phyloP scores from a whole-genome alignment of 1,140 invertebrate species.

The Diploscapter pachys region DNA sequence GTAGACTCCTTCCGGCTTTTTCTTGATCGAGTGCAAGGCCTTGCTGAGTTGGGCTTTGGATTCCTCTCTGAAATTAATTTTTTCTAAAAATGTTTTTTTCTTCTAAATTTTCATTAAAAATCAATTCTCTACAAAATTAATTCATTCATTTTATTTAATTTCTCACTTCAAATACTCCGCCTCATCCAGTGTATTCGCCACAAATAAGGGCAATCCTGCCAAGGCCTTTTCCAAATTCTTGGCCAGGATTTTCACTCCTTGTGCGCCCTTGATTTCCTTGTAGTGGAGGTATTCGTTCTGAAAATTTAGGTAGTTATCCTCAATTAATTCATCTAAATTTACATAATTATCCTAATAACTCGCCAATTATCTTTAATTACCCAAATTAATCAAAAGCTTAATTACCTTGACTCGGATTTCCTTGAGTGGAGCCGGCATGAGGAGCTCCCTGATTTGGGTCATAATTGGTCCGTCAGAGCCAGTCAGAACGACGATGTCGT shows the following conservation, averaged over 20 bases:
- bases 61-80: conserved; percentile 47
- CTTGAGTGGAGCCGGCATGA: conserved; percentile 95
- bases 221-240: conserved; percentile 97
- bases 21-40: conserved; percentile 84
- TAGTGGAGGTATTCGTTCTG: conserved; percentile 91
- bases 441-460: conserved; percentile 89
- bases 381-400: too few relatives aligned
- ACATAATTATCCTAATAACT: conserved; percentile 32
- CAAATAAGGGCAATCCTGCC: conserved; percentile 71
- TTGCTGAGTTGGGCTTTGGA: conserved; percentile 68
- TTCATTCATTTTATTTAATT: conserved; percentile 7
- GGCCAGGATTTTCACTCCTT: conserved; percentile 91
- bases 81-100: conserved; percentile 44
- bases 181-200: conserved; percentile 89
- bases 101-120: too few relatives aligned
- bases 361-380: neutral
- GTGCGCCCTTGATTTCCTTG: conserved; percentile 89
- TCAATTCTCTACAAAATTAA: too few relatives aligned
- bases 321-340: too few relatives aligned
- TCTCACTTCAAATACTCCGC: conserved; percentile 74
- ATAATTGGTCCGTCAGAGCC: conserved; percentile 97
- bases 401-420: conserved; percentile 90
- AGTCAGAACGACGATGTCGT: conserved; percentile 88
- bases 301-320: conserved; percentile 17
- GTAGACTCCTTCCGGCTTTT: conserved; percentile 86